Conservation (phyloP, 2,113 vertebrate genomes). For the Melierax canorus region DNA sequence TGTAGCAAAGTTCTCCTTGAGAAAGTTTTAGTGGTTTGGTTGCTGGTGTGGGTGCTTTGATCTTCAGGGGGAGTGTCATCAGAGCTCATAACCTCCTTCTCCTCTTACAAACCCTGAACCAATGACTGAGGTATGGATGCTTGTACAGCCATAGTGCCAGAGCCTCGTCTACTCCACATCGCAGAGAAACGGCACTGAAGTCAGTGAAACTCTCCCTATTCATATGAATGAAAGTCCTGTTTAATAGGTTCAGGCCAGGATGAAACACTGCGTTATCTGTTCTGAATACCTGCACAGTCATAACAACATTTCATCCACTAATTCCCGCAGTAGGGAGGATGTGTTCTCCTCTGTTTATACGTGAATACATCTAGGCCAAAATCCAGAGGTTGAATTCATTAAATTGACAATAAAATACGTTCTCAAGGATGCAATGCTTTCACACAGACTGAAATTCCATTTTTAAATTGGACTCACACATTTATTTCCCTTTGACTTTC, state of each 20-base stretch:
- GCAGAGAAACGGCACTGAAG: neutral
- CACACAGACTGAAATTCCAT: neutral
- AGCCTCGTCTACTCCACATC: neutral
- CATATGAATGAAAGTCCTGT: neutral
- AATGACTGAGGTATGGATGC: neutral
- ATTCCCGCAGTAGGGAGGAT: neutral
- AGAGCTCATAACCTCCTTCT: neutral
- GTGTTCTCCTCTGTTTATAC: neutral
- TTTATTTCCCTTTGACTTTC: neutral
- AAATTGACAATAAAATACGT: neutral
- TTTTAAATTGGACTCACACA: neutral
- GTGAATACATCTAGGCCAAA: neutral
- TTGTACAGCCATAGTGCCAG: accelerated
- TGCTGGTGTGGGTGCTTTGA: neutral
- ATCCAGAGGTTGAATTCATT: neutral
- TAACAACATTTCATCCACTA: neutral
- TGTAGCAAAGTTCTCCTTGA: neutral
- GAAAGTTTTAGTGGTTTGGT: neutral
- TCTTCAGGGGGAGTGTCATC: neutral
- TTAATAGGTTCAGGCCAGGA: neutral
- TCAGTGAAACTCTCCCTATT: neutral
- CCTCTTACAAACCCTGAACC: neutral
- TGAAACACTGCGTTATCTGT: neutral
- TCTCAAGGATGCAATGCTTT: neutral
- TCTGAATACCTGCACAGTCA: neutral